Conservation (phyloP, 1,140 invertebrate genomes). For the Bombus terrestris region DNA sequence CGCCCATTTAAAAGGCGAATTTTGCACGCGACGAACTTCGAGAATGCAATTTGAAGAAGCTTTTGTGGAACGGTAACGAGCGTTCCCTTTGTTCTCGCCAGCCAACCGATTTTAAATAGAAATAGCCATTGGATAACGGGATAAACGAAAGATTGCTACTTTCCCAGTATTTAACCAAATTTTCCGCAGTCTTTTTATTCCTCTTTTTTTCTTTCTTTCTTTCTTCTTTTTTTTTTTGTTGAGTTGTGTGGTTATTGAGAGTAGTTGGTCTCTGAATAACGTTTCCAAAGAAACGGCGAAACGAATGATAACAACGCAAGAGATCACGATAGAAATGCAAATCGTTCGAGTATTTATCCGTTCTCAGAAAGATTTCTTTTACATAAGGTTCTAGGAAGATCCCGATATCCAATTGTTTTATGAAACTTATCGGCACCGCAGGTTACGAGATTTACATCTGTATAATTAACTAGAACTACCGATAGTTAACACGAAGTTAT, state of each 20-base stretch:
- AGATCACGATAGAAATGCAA: not conserved
- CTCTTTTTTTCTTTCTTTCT: not conserved
- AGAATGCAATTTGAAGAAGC: not conserved
- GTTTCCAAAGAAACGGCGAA: too few species aligned
- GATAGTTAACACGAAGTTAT: too few species aligned
- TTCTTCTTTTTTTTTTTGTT: too few species aligned
- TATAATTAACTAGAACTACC: too few species aligned
- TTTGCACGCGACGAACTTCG: not conserved
- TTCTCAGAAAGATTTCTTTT: too few species aligned
- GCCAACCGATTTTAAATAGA: not conserved
- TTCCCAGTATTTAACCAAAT: not conserved
- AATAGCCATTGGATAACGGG: not conserved
- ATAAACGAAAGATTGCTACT: not conserved
- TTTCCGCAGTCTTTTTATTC: not conserved
- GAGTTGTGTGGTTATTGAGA: not conserved
- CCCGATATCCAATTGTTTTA: not conserved
- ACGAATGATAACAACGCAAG: not conserved
- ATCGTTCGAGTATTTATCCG: not conserved
- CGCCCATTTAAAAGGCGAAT: constrained; percentile 22
- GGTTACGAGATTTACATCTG: not conserved
- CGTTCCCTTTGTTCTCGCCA: not conserved
- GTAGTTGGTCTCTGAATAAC: not conserved
- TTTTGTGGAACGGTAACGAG: not conserved
- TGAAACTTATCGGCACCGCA: not conserved
- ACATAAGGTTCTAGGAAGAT: too few species aligned